Evolutionary conservation across 2,113 vertebrate species (phyloP).

Genomic region (human): GRCh38 chrX:130230001-130230500

Average conservation of each 20-base stretch:
- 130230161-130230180: slow-evolving; percentile 17
- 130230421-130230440: not conserved
- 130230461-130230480: slow-evolving; percentile 29
- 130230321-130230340: not conserved
- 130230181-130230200: slow-evolving; percentile 26
- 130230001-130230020: slow-evolving; percentile 76
- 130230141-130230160: not conserved
- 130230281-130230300: slow-evolving; percentile 1
- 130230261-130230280: not conserved
- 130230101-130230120: slow-evolving; percentile 18
- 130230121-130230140: not conserved
- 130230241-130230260: not conserved
- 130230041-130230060: slow-evolving; percentile 37
- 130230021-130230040: slow-evolving; percentile 53
- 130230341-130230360: slow-evolving; percentile 33
- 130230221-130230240: not conserved
- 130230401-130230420: slow-evolving; percentile 17
- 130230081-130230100: slow-evolving; percentile 24
- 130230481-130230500: slow-evolving; percentile 10
- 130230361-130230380: slow-evolving; percentile 23
- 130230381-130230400: not conserved
- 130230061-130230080: slow-evolving; percentile 31
- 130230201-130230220: not conserved
- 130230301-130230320: slow-evolving; percentile 29
- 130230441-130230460: not conserved